phyloP scores from a whole-genome alignment of 37 sponge, comb jelly and placozoan species.

The Cladorhizidae sp. region DNA sequence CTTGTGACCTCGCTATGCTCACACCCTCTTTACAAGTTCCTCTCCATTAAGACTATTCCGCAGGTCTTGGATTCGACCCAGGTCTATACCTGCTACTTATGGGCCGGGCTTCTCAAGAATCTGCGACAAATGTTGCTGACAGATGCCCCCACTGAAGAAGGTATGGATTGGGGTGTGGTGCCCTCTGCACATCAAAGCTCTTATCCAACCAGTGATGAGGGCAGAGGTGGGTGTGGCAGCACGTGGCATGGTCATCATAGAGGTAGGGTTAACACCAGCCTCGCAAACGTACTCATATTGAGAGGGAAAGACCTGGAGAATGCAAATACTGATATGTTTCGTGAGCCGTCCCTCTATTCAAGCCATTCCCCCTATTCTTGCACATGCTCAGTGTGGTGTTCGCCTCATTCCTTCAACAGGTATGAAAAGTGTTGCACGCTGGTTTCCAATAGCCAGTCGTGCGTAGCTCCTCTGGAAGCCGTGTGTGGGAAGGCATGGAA shows the following conservation, averaged over 20 bases:
- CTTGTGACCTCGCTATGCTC: constrained; percentile 50
- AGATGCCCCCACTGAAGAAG: constrained; percentile 74
- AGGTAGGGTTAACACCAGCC: constrained; percentile 46
- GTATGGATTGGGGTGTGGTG: constrained; percentile 69
- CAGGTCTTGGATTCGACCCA: constrained; percentile 63
- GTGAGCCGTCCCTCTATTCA: constrained; percentile 53
- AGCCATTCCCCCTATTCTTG: constrained; percentile 10
- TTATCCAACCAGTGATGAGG: background rate
- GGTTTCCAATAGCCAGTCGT: constrained; percentile 69
- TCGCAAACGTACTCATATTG: constrained; percentile 61
- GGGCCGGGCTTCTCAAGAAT: constrained; percentile 81
- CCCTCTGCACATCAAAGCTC: background rate
- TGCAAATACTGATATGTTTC: constrained; percentile 11
- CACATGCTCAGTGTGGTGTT: constrained; percentile 33
- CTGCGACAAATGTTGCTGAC: constrained; percentile 84
- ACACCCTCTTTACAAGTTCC: constrained; percentile 70
- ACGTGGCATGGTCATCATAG: background rate
- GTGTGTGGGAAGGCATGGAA: constrained; percentile 71
- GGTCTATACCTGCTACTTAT: constrained; percentile 67
- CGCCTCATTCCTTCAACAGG: constrained; percentile 45
- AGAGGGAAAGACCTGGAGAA: constrained; percentile 60
- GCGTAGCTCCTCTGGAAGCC: constrained; percentile 50
- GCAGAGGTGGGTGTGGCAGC: background rate
- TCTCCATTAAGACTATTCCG: constrained; percentile 69
- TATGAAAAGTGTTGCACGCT: constrained; percentile 82